Evolutionary conservation across 2,113 vertebrate species (phyloP), one percentile per base, ranked within the genome.

Genomic region (Xyrauchen texanus): DNA sequence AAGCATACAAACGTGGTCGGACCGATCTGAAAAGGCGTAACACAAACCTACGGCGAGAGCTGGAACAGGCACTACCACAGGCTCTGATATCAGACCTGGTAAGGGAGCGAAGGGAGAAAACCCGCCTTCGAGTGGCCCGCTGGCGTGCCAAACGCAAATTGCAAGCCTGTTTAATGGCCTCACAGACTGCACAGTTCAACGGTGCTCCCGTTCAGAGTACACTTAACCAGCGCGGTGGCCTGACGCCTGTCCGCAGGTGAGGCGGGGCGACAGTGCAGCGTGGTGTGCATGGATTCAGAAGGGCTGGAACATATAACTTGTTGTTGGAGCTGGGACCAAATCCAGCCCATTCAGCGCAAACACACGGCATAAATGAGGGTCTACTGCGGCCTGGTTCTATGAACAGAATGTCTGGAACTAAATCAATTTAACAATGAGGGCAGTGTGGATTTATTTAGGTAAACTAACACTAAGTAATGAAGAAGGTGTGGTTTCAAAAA

Each of bases 1-100:
- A 93, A 53, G 92, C 92, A 8, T 93, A 89, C 83, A 92, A 91
- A 68, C 79, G 89, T 66, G 88, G 90, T 46, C 78, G 91, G 64
- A 90, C 89, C 1, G 91, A 93, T 81, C 88, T 92, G 7, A 88
- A 90, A 7, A 80, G 86, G 10, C 81, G 85, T 44, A 91, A 85
- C 73, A 85, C 89, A 58, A 88, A 53, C 74, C 78, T 88, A 3
- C 85, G 91, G 46, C 82, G 91, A 0, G 92, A 93, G 79, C 82
- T 91, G 88, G 93, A 94, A 81, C 92, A 92, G 57, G 86, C 81
- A 0, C 82, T 94, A 47, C 92, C 93, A 11, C 91, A 93, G 85
- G 91, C 93, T 0, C 88, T 93, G 46, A 84, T 92, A 46, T 89
- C 90, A 0, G 91, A 92, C 10, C 81, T 94, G 87, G 92, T 90